Evolutionary conservation across 64 coral and sea anemone genomes (phyloP).

Genomic region (Orbicella faveolata): DNA sequence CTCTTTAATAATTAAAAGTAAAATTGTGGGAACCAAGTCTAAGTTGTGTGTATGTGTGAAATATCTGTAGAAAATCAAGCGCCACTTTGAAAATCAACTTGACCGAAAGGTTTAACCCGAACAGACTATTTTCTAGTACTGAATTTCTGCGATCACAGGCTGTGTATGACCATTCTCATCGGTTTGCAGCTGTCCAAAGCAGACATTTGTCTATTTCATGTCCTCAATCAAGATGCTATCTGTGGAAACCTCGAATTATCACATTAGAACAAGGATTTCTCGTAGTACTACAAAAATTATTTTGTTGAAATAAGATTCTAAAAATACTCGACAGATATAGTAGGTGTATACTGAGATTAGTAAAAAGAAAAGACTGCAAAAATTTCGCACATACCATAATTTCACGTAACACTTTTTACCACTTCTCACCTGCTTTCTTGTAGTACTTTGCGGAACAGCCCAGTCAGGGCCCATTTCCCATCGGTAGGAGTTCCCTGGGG

Average conservation of each 20-base stretch:
- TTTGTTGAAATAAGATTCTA: background rate
- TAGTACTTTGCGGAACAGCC: background rate
- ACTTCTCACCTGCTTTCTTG: constrained; percentile 9
- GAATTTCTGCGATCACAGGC: background rate
- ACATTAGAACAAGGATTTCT: background rate
- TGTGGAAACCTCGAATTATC: background rate
- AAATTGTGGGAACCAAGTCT: background rate
- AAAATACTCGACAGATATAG: background rate
- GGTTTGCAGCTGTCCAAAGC: background rate
- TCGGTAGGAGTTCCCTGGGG: background rate
- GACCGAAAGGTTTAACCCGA: background rate
- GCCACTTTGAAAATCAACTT: background rate
- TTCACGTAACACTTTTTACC: background rate
- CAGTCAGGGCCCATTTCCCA: background rate
- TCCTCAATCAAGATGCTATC: background rate
- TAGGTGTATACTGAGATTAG: background rate
- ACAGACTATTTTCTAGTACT: background rate
- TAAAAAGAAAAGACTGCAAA: background rate
- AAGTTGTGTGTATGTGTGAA: background rate
- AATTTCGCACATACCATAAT: background rate
- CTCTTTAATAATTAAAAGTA: background rate
- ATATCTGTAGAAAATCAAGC: background rate
- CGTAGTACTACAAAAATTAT: background rate
- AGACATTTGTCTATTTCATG: background rate
- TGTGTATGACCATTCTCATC: background rate